These are phyloP conservation scores for Nyctibius bracteatus DNA, from an alignment of 2,113 vertebrate species.

Conservation along the genomic window DNA sequence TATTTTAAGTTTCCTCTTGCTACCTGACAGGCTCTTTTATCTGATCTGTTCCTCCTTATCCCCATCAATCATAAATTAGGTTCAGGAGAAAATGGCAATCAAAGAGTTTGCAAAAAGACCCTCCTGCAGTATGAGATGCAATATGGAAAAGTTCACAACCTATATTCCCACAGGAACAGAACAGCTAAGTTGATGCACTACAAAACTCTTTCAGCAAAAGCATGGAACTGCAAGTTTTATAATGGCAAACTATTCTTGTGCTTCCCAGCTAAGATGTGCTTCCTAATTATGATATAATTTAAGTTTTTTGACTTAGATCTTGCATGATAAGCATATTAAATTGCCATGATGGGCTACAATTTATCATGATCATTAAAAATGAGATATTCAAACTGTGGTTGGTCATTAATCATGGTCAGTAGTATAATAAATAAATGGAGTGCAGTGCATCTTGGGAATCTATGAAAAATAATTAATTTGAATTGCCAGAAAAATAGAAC, in stretches of 20 bases:
- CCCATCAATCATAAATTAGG: neutral
- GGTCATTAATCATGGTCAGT: conserved; percentile 64
- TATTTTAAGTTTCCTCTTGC: neutral
- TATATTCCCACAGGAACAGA: neutral
- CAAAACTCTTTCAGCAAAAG: neutral
- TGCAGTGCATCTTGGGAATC: conserved; percentile 31
- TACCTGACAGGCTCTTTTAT: neutral
- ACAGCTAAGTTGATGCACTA: neutral
- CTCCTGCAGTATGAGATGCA: neutral
- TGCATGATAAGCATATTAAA: conserved; percentile 58
- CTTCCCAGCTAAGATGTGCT: neutral
- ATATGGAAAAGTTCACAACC: neutral
- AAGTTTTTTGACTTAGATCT: conserved; percentile 32
- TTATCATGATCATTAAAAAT: conserved; percentile 59
- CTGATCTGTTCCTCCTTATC: neutral
- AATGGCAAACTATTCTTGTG: neutral
- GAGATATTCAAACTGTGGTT: conserved; percentile 11
- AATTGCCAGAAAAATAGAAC: conserved; percentile 19
- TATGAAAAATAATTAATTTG: conserved; percentile 42
- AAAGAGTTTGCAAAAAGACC: neutral
- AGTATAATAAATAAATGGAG: conserved; percentile 41
- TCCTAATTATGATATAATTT: conserved; percentile 48
- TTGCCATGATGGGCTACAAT: conserved; percentile 35
- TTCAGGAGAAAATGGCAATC: neutral
- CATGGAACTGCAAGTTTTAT: neutral